Percentiles rank a stretch among this genome's conserved stretches.
Evolutionary conservation across 2,113 vertebrate genomes (phyloP).

Genomic region (Dipodomys merriami): DNA sequence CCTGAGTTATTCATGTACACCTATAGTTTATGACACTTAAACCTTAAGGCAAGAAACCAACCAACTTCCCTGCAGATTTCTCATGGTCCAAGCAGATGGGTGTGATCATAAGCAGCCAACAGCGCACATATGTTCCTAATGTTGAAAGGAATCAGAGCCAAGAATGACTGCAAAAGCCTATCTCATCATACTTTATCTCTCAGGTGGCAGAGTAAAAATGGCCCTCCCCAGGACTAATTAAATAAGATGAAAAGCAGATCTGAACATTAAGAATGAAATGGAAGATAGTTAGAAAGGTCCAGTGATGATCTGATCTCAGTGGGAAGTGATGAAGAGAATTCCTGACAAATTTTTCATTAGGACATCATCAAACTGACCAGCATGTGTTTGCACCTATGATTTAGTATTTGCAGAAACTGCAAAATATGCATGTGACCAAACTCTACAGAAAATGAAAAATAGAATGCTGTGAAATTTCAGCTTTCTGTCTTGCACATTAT

Average conservation of each 20-base stretch:
- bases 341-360: conserved; percentile 60
- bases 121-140: conserved; percentile 82
- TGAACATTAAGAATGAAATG: conserved; percentile 39
- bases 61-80: conserved; percentile 75
- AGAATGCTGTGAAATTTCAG: background rate
- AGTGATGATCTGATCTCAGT: conserved; percentile 49
- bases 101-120: conserved; percentile 80
- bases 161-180: conserved; percentile 76
- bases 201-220: conserved; percentile 58
- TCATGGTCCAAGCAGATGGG: conserved; percentile 82
- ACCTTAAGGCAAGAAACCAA: conserved; percentile 69
- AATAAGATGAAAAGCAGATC: conserved; percentile 55
- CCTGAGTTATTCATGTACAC: conserved; percentile 57
- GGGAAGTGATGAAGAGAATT: conserved; percentile 48
- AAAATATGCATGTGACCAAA: background rate
- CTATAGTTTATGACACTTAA: conserved; percentile 40
- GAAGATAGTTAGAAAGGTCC: background rate
- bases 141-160: conserved; percentile 74
- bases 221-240: conserved; percentile 59
- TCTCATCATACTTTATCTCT: conserved; percentile 48
- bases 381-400: background rate
- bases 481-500: background rate
- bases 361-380: conserved; percentile 40
- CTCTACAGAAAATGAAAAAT: background rate
- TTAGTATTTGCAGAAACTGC: background rate